phyloP scores from a whole-genome alignment of 2,113 vertebrate genomes.

The Syngnathoides biaculeatus region DNA sequence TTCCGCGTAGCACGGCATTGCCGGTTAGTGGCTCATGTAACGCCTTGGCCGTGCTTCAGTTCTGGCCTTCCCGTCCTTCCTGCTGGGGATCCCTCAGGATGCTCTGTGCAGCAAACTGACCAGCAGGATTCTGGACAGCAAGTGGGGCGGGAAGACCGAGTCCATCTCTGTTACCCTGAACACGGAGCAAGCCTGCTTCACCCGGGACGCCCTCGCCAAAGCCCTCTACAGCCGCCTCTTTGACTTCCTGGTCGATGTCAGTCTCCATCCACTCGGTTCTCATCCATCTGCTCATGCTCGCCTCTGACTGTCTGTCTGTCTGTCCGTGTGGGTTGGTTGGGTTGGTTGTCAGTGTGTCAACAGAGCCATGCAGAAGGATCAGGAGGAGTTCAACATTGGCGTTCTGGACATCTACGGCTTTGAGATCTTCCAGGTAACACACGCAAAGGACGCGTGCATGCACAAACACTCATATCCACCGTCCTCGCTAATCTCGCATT shows the following conservation, averaged over 20 bases:
- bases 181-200: constrained; percentile 77
- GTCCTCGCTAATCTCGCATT: background rate
- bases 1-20: no score
- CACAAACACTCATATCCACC: background rate
- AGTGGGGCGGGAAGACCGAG: constrained; percentile 79
- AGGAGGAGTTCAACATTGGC: constrained; percentile 77
- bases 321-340: constrained; percentile 8
- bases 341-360: constrained; percentile 75
- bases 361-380: constrained; percentile 79
- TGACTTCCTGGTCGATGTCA: constrained; percentile 79
- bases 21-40: background rate
- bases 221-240: constrained; percentile 78
- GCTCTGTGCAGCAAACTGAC: constrained; percentile 76
- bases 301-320: background rate
- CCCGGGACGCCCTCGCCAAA: constrained; percentile 78
- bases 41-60: constrained; percentile 51
- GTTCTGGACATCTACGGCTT: constrained; percentile 83
- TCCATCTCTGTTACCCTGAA: constrained; percentile 79
- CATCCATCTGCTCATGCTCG: background rate
- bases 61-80: constrained; percentile 77
- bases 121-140: constrained; percentile 80
- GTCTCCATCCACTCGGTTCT: constrained; percentile 13
- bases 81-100: constrained; percentile 75
- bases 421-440: constrained; percentile 79
- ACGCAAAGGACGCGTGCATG: background rate